Conservation (phyloP, 2,888 invertebrate genomes). For the Lydus trimaculatus region DNA sequence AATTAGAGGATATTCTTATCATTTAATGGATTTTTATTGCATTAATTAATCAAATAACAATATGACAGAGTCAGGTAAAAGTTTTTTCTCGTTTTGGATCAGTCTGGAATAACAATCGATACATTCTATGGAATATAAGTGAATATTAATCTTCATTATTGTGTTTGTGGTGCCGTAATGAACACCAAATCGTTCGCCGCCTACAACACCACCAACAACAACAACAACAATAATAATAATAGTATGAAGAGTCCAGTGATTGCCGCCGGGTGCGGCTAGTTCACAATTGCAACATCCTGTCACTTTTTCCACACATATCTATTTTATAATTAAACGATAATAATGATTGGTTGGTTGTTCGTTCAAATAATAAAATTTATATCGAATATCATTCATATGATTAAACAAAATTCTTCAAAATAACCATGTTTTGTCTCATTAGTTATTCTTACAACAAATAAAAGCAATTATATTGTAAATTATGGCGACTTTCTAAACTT, state of each 20-base stretch:
- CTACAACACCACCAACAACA: slow-evolving; percentile 35
- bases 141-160: slow-evolving; percentile 53
- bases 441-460: slow-evolving; percentile 32
- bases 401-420: neutral
- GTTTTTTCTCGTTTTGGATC: slow-evolving; percentile 28
- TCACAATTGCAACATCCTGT: slow-evolving; percentile 43
- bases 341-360: neutral
- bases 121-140: slow-evolving; percentile 41
- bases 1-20: neutral
- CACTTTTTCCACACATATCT: slow-evolving; percentile 33
- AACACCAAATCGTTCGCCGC: slow-evolving; percentile 34
- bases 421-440: slow-evolving; percentile 22
- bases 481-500: slow-evolving; percentile 42
- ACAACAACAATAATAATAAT: no score
- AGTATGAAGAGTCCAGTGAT: slow-evolving; percentile 38
- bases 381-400: neutral
- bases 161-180: slow-evolving; percentile 50
- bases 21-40: neutral
- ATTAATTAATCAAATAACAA: slow-evolving; percentile 32
- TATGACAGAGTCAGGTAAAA: slow-evolving; percentile 26
- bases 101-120: slow-evolving; percentile 33
- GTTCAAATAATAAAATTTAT: neutral
- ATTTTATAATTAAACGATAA: slow-evolving; percentile 15
- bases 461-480: slow-evolving; percentile 40
- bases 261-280: slow-evolving; percentile 42